Percentiles rank a stretch among this genome's conserved stretches.
Evolutionary conservation across 2,888 invertebrate species (phyloP).

Genomic region (Pseudococcus jackbeardsleyi): DNA sequence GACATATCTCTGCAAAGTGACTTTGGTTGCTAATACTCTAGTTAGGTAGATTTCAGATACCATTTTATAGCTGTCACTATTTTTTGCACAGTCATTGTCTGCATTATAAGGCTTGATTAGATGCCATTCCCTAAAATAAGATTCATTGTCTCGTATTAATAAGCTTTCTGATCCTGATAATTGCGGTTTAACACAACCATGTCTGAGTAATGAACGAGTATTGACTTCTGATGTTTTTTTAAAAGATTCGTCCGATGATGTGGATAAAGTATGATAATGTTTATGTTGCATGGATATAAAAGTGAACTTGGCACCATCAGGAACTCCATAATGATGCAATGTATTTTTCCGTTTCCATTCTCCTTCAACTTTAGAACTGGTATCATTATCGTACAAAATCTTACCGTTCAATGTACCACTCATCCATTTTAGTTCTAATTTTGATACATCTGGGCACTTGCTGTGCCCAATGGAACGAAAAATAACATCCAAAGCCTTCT

Average conservation of each 20-base stretch:
- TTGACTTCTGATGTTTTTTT: no score
- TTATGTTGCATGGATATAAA: slow-evolving; percentile 72
- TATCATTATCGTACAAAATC: slow-evolving; percentile 96
- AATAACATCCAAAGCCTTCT: slow-evolving; percentile 98
- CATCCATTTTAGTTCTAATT: slow-evolving; percentile 95
- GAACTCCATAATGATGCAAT: slow-evolving; percentile 95
- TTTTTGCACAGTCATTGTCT: slow-evolving; percentile 76
- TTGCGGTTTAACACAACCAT: no score
- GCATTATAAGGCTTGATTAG: slow-evolving; percentile 95
- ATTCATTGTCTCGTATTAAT: no score
- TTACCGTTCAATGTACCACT: slow-evolving; percentile 77
- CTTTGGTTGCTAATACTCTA: slow-evolving; percentile 92
- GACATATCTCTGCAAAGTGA: slow-evolving; percentile 93
- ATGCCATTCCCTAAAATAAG: slow-evolving; percentile 78
- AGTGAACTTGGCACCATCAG: slow-evolving; percentile 93
- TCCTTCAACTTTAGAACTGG: slow-evolving; percentile 93
- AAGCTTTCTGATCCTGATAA: no score
- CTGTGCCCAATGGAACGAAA: slow-evolving; percentile 94
- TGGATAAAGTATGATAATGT: no score
- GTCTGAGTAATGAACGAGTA: no score
- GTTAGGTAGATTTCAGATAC: slow-evolving; percentile 99
- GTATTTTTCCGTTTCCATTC: slow-evolving; percentile 98
- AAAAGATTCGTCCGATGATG: no score
- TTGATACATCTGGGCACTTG: slow-evolving; percentile 94
- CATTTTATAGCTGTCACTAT: slow-evolving; percentile 97